These are phyloP conservation scores for Ethmia dodecea DNA, from an alignment of 2,888 invertebrate genomes.

Conservation along the genomic window DNA sequence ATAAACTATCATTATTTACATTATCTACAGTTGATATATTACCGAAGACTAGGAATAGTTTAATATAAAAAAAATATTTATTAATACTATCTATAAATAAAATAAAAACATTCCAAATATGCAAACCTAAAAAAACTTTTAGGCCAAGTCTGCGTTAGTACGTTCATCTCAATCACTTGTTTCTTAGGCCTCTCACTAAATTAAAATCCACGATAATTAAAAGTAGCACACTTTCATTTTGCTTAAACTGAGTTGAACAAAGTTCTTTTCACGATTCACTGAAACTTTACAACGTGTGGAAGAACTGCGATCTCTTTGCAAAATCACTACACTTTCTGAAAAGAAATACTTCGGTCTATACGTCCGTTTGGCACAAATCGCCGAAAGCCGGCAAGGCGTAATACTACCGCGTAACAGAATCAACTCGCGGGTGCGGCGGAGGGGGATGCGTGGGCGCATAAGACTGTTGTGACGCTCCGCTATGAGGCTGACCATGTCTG, in stretches of 20 bases:
- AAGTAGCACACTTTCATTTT: constrained; percentile 19
- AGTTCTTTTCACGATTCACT: constrained; percentile 23
- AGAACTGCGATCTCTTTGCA: constrained; percentile 49
- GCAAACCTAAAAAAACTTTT: too few relatives aligned
- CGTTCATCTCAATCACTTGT: too few relatives aligned
- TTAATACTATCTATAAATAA: constrained; percentile 25
- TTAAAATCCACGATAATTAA: neutral
- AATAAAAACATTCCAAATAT: too few relatives aligned
- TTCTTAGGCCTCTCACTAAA: constrained; percentile 10
- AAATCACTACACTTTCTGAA: constrained; percentile 35
- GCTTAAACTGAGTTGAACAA: constrained; percentile 6
- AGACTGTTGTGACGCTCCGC: constrained; percentile 41
- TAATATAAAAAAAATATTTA: constrained; percentile 35
- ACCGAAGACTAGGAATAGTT: constrained; percentile 64
- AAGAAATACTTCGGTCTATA: constrained; percentile 45
- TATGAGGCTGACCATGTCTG: constrained; percentile 49
- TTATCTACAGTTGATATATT: constrained; percentile 41
- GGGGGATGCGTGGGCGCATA: constrained; percentile 54
- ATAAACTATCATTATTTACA: constrained; percentile 59
- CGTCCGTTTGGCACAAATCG: constrained; percentile 76
- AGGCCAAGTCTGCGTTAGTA: too few relatives aligned
- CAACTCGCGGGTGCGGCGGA: constrained; percentile 59
- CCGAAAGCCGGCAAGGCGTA: constrained; percentile 73
- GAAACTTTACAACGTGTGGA: constrained; percentile 37
- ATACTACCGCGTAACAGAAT: constrained; percentile 73